Evolutionary conservation across 2,113 vertebrate genomes (phyloP), one percentile per base, ranked within the genome.

Genomic region (Cynocephalus volans): DNA sequence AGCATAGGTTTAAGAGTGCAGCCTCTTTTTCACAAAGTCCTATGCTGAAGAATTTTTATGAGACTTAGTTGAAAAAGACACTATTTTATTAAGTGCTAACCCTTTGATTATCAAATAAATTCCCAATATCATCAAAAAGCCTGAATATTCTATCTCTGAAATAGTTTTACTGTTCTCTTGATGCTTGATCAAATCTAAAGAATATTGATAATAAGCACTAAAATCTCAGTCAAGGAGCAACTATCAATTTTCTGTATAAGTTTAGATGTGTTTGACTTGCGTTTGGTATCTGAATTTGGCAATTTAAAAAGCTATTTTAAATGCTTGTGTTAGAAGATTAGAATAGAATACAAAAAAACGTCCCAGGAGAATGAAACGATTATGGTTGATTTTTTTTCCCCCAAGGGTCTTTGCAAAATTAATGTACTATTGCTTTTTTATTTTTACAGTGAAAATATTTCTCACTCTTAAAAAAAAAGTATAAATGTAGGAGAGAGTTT

Each of bases 221-320:
- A 90, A 65, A 75, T 82, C 48, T 64, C 45, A 60, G 31, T 73
- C 23, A 36, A 95, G 26, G 6, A 81, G 13, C 11, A 64, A 64
- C 52, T 41, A 90, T 83, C 50, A 95, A 5, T 48, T 92, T 94
- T 69, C 56, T 73, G 94, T 56, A 1, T 58, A 84, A 90, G 28
- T 52, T 91, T 65, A 91, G 23, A 81, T 70, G n/a, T 86, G 26
- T 58, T 88, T 93, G 81, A 79, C 84, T 21, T 95, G 62, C 5
- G 86, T 54, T 73, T 90, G 60, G 36, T 54, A 45, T 54, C 54
- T 33, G 24, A 6, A 85, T 64, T 88, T 92, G 28, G 21, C 65
- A 45, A 92, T 58, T 86, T 89, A 65, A 94, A 93, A 92, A 85
- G 81, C 52, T 54, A 9, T 54, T 82, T 88, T 95, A 89, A 82